These are phyloP conservation scores for Danionella cerebrum DNA, from an alignment of 2,113 vertebrate genomes.

Conservation along the genomic window DNA sequence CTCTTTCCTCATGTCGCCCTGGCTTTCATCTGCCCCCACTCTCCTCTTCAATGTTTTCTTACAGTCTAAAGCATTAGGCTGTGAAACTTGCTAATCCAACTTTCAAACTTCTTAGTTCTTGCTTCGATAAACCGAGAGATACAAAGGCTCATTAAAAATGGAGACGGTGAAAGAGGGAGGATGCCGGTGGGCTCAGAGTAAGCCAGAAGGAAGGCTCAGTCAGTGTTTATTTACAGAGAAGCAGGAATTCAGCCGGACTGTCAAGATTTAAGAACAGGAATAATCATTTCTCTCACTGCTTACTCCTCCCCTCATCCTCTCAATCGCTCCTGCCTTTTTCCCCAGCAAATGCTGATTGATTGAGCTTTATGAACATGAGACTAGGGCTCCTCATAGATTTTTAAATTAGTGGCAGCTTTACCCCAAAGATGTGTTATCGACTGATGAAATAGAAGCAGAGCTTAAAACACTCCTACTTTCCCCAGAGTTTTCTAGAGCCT, in stretches of 20 bases:
- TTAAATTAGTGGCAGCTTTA: conserved; percentile 76
- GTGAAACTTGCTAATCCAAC: conserved; percentile 17
- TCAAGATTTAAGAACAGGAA: conserved; percentile 32
- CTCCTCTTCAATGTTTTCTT: background rate
- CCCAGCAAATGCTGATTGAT: conserved; percentile 57
- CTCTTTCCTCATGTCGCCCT: background rate
- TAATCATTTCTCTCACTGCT: conserved; percentile 3
- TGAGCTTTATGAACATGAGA: conserved; percentile 65
- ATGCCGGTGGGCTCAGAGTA: conserved; percentile 1
- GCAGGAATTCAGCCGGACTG: conserved; percentile 26
- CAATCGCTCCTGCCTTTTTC: conserved; percentile 28
- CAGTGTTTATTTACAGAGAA: conserved; percentile 44
- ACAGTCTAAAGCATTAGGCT: background rate
- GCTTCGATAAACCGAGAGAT: conserved; percentile 44
- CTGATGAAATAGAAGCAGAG: conserved; percentile 71
- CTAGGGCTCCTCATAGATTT: conserved; percentile 70
- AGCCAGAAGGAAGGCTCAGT: conserved; percentile 36
- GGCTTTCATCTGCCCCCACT: conserved; percentile 22
- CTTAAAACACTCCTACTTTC: conserved; percentile 64
- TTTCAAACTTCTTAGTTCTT: conserved; percentile 26
- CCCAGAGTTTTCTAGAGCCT: conserved; percentile 65
- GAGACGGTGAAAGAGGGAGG: background rate
- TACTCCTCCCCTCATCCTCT: background rate
- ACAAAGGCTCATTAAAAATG: conserved; percentile 7
- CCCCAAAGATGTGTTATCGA: conserved; percentile 77